phyloP scores from a whole-genome alignment of 2,113 vertebrate species.

The Datnioides undecimradiatus region DNA sequence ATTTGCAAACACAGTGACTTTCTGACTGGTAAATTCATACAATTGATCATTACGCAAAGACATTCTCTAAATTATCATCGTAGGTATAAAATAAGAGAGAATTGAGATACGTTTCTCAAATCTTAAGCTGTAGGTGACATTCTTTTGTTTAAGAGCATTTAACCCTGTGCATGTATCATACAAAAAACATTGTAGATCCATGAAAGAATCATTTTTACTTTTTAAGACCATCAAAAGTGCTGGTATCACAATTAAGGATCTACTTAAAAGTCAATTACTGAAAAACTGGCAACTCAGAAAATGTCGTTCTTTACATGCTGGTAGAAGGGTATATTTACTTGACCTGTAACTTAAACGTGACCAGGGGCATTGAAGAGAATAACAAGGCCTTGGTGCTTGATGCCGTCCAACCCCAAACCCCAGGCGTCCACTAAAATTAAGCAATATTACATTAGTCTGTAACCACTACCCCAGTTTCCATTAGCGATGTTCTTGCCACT shows the following conservation, averaged over 20 bases:
- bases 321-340: constrained; percentile 45
- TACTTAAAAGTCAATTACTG: constrained; percentile 32
- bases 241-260: constrained; percentile 66
- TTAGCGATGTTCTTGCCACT: neutral
- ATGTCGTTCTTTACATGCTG: constrained; percentile 54
- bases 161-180: constrained; percentile 65
- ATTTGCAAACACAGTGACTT: constrained; percentile 71
- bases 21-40: constrained; percentile 61
- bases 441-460: constrained; percentile 16
- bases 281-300: constrained; percentile 52
- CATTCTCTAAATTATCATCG: constrained; percentile 68
- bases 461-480: constrained; percentile 22
- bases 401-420: neutral
- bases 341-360: constrained; percentile 26
- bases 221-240: constrained; percentile 69
- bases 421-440: constrained; percentile 34
- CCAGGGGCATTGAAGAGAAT: constrained; percentile 9
- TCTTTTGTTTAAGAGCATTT: constrained; percentile 63
- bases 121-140: constrained; percentile 61
- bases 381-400: neutral
- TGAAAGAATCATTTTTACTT: constrained; percentile 42
- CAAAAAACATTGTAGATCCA: constrained; percentile 53
- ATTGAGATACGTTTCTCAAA: constrained; percentile 59
- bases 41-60: constrained; percentile 57
- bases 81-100: constrained; percentile 59